Percentiles rank a stretch among this genome's conserved stretches.
phyloP scores from a whole-genome alignment of 2,797 vertebrate genomes.

The Tenualosa ilisha region DNA sequence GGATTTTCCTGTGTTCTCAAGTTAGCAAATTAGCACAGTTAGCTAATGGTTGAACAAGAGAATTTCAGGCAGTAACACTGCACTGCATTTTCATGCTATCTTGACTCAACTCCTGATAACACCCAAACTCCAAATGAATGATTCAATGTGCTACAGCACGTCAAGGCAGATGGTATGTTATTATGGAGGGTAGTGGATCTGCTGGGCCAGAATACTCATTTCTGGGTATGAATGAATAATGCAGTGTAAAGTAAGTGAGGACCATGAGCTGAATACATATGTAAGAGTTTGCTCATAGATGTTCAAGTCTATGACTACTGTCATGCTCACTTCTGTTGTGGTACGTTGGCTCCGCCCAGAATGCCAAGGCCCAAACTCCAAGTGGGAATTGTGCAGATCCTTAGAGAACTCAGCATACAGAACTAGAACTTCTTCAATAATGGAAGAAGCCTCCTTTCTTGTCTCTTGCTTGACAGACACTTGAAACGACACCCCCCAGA shows the following conservation, averaged over 20 bases:
- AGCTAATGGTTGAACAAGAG: background rate
- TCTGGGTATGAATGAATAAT: background rate
- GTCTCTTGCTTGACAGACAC: conserved; percentile 62
- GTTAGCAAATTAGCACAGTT: background rate
- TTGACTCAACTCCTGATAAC: background rate
- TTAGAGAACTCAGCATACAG: conserved; percentile 6
- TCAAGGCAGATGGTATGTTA: background rate
- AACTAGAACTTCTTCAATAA: conserved; percentile 49
- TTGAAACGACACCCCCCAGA: conserved; percentile 62
- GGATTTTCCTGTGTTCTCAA: background rate
- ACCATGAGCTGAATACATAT: background rate
- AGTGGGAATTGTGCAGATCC: background rate
- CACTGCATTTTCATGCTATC: background rate
- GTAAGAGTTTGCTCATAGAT: background rate
- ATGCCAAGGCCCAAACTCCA: background rate
- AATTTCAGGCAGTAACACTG: background rate
- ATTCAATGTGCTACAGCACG: background rate
- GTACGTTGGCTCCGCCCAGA: background rate
- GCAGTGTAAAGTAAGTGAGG: background rate
- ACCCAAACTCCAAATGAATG: background rate
- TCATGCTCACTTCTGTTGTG: background rate
- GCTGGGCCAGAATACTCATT: background rate
- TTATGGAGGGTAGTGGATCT: background rate
- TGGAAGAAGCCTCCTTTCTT: conserved; percentile 61
- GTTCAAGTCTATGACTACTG: background rate